Conservation (phyloP, 2,113 vertebrate genomes). For the Aepyceros melampus region DNA sequence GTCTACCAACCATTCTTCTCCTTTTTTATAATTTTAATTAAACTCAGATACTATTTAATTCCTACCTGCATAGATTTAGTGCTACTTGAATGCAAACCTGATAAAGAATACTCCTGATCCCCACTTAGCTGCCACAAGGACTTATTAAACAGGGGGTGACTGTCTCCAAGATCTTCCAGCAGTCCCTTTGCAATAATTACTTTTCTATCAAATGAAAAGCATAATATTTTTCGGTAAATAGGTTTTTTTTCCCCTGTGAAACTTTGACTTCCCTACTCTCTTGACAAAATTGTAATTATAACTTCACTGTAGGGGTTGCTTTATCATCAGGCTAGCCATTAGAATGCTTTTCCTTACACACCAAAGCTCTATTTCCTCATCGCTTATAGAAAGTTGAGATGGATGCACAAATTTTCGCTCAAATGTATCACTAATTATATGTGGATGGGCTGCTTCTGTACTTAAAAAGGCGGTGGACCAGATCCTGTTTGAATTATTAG, state of each 20-base stretch:
- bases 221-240: conserved; percentile 84
- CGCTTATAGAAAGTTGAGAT: conserved; percentile 46
- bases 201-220: conserved; percentile 85
- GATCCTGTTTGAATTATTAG: conserved; percentile 71
- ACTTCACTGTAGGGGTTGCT: conserved; percentile 68
- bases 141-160: conserved; percentile 85
- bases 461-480: conserved; percentile 39
- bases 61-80: conserved; percentile 87
- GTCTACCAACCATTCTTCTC: conserved; percentile 89
- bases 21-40: conserved; percentile 97
- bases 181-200: conserved; percentile 84
- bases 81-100: conserved; percentile 86
- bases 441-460: conserved; percentile 18
- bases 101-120: conserved; percentile 86
- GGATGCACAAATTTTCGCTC: conserved; percentile 1
- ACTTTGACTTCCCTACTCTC: conserved; percentile 77
- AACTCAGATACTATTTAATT: conserved; percentile 92
- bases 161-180: conserved; percentile 82
- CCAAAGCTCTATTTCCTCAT: conserved; percentile 46
- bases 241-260: conserved; percentile 76
- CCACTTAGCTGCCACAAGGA: conserved; percentile 86
- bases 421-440: conserved; percentile 37
- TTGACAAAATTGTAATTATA: conserved; percentile 80
- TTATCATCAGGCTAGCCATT: conserved; percentile 40
- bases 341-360: conserved; percentile 45